These are phyloP conservation scores for Nymphalis io DNA, from an alignment of 1,140 invertebrate species.

Conservation along the genomic window DNA sequence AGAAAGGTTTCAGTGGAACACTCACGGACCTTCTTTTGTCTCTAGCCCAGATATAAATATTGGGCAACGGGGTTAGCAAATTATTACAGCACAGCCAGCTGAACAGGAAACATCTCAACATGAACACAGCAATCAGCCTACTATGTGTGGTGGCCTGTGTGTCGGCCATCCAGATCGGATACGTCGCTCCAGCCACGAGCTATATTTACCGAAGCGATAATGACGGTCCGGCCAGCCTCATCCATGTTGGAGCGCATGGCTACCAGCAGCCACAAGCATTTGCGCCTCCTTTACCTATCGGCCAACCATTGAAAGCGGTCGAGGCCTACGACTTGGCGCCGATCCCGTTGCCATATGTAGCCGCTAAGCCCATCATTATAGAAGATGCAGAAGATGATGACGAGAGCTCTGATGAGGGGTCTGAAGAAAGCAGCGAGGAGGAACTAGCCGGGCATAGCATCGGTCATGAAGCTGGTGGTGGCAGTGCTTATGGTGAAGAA, in stretches of 20 bases:
- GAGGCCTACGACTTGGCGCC: slow-evolving; percentile 60
- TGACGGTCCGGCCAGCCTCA: slow-evolving; percentile 71
- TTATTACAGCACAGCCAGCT: slow-evolving; percentile 65
- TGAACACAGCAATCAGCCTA: slow-evolving; percentile 55
- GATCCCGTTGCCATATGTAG: slow-evolving; percentile 65
- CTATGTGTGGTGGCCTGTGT: slow-evolving; percentile 49
- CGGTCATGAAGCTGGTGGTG: slow-evolving; percentile 65
- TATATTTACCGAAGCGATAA: slow-evolving; percentile 81
- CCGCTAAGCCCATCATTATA: slow-evolving; percentile 61
- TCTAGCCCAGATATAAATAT: slow-evolving; percentile 75
- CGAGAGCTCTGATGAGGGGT: slow-evolving; percentile 13
- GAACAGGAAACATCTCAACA: slow-evolving; percentile 64
- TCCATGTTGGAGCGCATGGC: slow-evolving; percentile 69
- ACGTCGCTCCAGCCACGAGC: slow-evolving; percentile 61
- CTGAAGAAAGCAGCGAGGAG: slow-evolving; percentile 48
- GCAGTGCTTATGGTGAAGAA: slow-evolving; percentile 65
- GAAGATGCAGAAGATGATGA: slow-evolving; percentile 63
- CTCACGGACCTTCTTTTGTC: slow-evolving; percentile 69
- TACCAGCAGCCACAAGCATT: slow-evolving; percentile 60
- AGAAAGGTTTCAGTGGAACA: slow-evolving; percentile 62
- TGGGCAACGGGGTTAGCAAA: slow-evolving; percentile 70
- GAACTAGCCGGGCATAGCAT: slow-evolving; percentile 39
- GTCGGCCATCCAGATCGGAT: slow-evolving; percentile 56
- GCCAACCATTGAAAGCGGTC: slow-evolving; percentile 51
- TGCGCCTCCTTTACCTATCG: slow-evolving; percentile 52